Evolutionary conservation across 2,888 invertebrate species (phyloP).

Genomic region (Rotaria macrura): DNA sequence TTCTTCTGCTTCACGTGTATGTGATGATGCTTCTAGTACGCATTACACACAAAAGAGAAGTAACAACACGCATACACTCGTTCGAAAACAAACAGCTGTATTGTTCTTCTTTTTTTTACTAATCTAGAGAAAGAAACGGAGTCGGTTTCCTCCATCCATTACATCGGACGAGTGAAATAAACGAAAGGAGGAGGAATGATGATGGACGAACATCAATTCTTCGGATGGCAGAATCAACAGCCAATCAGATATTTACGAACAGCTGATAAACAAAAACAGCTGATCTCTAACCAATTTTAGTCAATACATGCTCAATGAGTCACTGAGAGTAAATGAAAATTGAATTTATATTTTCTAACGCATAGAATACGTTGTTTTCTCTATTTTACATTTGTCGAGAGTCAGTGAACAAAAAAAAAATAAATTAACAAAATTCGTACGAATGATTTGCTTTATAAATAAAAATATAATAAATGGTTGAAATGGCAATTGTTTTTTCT

Average conservation of each 20-base stretch:
- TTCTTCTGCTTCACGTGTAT: too few relatives aligned
- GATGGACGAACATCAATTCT: slow-evolving; percentile 11
- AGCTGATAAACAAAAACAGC: slow-evolving; percentile 11
- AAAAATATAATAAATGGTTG: too few relatives aligned
- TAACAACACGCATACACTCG: too few relatives aligned
- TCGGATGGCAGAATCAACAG: background rate
- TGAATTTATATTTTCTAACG: background rate
- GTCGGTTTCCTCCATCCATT: slow-evolving; percentile 5
- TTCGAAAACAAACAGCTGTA: too few relatives aligned
- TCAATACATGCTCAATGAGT: background rate
- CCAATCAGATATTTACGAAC: background rate
- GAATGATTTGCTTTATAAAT: too few relatives aligned
- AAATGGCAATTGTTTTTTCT: too few relatives aligned
- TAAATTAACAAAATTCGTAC: background rate
- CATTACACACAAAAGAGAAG: too few relatives aligned
- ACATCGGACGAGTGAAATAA: slow-evolving; percentile 15
- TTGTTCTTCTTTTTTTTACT: background rate
- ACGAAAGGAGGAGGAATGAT: slow-evolving; percentile 10
- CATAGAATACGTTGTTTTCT: too few relatives aligned
- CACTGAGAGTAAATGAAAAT: background rate
- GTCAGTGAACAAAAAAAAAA: background rate
- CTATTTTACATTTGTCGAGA: too few relatives aligned
- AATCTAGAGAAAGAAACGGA: background rate
- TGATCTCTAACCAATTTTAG: background rate
- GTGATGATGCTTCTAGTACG: too few relatives aligned